These are phyloP conservation scores for Sebastes kiyomatsui DNA, from an alignment of 2,797 vertebrate genomes.

Conservation along the genomic window DNA sequence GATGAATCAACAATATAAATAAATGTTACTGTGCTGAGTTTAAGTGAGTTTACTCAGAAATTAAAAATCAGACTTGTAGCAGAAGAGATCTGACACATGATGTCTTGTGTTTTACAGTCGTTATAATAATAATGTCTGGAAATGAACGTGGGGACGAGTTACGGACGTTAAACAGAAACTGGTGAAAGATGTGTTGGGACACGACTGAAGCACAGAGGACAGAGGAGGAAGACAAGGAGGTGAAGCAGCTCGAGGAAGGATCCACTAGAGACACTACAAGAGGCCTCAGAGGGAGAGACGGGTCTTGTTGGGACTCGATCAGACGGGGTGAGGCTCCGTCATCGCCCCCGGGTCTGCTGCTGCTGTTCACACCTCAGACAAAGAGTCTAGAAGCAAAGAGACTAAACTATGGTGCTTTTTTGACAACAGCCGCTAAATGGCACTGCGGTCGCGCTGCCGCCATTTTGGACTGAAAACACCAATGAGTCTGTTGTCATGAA, in stretches of 20 bases:
- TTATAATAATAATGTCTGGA: neutral
- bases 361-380: neutral
- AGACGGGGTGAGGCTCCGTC: neutral
- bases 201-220: neutral
- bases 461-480: too few species aligned
- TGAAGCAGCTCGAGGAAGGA: neutral
- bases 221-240: neutral
- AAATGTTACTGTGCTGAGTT: too few species aligned
- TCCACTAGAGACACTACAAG: neutral
- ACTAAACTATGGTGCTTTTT: too few species aligned
- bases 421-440: too few species aligned
- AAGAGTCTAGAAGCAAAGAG: too few species aligned
- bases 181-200: neutral
- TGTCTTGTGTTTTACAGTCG: neutral
- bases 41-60: too few species aligned
- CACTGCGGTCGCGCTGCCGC: too few species aligned
- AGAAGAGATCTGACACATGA: neutral
- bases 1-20: too few species aligned
- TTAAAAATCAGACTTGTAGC: too few species aligned
- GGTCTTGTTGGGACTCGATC: constrained; percentile 49
- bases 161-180: too few species aligned
- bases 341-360: neutral
- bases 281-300: neutral
- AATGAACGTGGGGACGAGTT: too few species aligned
- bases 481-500: too few species aligned